Evolutionary conservation across 2,888 invertebrate species (phyloP).

Genomic region (Ennomos quercinarius): DNA sequence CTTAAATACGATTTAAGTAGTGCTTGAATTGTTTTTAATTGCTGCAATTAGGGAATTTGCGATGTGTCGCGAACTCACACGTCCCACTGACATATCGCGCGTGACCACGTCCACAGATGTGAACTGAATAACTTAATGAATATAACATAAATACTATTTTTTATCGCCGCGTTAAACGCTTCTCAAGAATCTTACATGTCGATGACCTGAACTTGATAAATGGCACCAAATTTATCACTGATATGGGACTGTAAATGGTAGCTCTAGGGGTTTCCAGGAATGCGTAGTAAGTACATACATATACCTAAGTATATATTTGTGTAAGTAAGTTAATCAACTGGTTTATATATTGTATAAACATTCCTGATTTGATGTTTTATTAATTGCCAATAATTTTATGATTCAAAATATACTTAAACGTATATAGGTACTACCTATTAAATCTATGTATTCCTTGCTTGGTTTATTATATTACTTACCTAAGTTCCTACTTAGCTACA

Average conservation of each 20-base stretch:
- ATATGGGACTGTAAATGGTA: slow-evolving; percentile 17
- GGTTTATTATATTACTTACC: slow-evolving; percentile 9
- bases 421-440: background rate
- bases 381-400: no score
- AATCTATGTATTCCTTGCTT: background rate
- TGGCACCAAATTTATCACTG: slow-evolving; percentile 26
- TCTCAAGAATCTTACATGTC: slow-evolving; percentile 35
- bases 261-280: slow-evolving; percentile 22
- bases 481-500: slow-evolving; percentile 5
- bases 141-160: slow-evolving; percentile 52
- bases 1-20: slow-evolving; percentile 59
- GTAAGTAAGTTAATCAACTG: background rate
- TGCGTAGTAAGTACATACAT: background rate
- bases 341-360: background rate
- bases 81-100: slow-evolving; percentile 51
- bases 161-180: slow-evolving; percentile 36
- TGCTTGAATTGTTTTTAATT: slow-evolving; percentile 61
- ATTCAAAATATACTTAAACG: no score
- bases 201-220: slow-evolving; percentile 34
- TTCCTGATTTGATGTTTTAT: no score
- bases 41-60: slow-evolving; percentile 64
- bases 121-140: slow-evolving; percentile 64
- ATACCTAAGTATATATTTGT: background rate
- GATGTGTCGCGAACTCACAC: slow-evolving; percentile 52
- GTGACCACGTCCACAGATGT: slow-evolving; percentile 56